Evolutionary conservation across 2,113 vertebrate genomes (phyloP).

Genomic region (Lophura nycthemera): DNA sequence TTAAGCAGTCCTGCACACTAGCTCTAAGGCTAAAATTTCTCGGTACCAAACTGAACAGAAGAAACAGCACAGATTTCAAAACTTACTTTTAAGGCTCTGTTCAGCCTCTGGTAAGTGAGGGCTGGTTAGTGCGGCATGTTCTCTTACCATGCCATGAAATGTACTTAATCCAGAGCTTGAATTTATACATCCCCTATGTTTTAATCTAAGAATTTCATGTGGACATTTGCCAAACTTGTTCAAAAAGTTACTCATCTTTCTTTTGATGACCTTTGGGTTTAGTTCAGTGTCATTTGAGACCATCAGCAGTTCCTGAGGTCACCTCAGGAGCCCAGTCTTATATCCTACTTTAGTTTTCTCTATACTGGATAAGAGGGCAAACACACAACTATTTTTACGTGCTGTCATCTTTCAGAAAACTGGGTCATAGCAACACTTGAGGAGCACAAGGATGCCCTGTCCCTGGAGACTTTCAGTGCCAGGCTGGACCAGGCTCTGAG

Average conservation of each 20-base stretch:
- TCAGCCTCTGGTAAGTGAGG: too few relatives aligned
- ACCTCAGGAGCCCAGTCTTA: not conserved
- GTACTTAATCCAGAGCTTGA: not conserved
- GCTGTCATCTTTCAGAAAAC: conserved; percentile 49
- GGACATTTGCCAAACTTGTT: not conserved
- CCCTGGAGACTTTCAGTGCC: too few relatives aligned
- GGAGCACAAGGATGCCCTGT: not conserved
- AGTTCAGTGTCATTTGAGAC: not conserved
- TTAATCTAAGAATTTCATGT: not conserved
- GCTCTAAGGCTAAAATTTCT: not conserved
- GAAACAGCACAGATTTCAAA: not conserved
- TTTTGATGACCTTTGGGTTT: not conserved
- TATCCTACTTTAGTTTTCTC: not conserved
- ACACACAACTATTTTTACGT: conserved; percentile 40
- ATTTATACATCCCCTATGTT: not conserved
- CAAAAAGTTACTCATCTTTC: not conserved
- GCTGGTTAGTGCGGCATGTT: not conserved
- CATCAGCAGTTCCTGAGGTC: not conserved
- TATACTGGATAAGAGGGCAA: not conserved
- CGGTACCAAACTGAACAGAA: not conserved
- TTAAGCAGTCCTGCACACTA: not conserved
- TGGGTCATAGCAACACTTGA: conserved; percentile 4
- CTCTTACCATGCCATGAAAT: not conserved
- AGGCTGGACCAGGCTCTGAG: too few relatives aligned
- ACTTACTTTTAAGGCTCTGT: too few relatives aligned